phyloP scores from a whole-genome alignment of 2,113 vertebrate genomes.

The Bostrychus sinensis region DNA sequence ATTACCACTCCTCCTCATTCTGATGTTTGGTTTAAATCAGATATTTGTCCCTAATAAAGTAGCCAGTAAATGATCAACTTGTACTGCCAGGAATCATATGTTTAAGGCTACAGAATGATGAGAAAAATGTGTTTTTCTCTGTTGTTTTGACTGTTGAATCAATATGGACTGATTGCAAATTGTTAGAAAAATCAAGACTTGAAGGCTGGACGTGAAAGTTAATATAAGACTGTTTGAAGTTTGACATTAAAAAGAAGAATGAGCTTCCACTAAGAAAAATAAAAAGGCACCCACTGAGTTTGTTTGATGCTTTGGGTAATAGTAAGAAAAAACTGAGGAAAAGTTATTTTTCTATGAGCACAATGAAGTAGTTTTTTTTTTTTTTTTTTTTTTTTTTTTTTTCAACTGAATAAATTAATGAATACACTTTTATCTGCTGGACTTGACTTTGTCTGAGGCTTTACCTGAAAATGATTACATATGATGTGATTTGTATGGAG shows the following conservation, averaged over 20 bases:
- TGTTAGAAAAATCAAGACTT: not conserved
- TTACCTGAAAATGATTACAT: not conserved
- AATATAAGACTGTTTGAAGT: constrained; percentile 17
- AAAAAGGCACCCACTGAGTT: not conserved
- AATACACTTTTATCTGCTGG: not conserved
- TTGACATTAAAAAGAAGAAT: constrained; percentile 23
- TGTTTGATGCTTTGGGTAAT: not conserved
- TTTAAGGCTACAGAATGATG: not conserved
- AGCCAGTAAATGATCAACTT: too few relatives aligned
- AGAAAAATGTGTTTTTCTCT: not conserved
- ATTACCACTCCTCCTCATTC: too few relatives aligned
- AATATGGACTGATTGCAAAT: constrained; percentile 2
- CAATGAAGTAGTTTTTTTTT: not conserved
- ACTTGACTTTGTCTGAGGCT: not conserved
- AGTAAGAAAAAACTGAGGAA: not conserved
- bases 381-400: too few relatives aligned
- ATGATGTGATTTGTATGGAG: too few relatives aligned
- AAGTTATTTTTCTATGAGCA: not conserved
- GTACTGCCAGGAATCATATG: too few relatives aligned
- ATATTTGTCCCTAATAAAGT: too few relatives aligned
- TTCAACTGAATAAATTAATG: not conserved
- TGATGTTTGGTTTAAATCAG: too few relatives aligned
- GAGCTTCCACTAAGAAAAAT: not conserved
- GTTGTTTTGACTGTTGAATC: constrained; percentile 3
- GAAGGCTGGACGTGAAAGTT: not conserved